Evolutionary conservation across 2,113 vertebrate species (phyloP).

Genomic region (Furnarius figulus): DNA sequence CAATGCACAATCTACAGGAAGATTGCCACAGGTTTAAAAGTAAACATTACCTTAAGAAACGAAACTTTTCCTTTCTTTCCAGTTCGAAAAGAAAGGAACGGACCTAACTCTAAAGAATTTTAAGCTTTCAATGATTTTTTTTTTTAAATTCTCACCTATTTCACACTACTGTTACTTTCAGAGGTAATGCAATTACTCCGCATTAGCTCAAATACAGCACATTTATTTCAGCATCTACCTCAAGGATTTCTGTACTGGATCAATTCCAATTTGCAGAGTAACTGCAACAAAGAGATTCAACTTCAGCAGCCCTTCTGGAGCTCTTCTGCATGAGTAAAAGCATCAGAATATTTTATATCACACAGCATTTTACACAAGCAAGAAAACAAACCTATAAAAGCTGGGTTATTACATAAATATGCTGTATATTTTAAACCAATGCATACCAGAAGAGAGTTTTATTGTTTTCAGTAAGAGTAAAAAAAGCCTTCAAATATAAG

Average conservation of each 20-base stretch:
- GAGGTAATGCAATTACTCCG: not conserved
- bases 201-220: not conserved
- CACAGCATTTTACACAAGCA: not conserved
- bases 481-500: not conserved
- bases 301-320: not conserved
- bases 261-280: not conserved
- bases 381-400: not conserved
- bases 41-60: slow-evolving; percentile 10
- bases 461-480: not conserved
- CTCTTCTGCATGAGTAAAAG: not conserved
- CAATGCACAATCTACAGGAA: not conserved
- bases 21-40: not conserved
- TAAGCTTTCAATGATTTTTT: not conserved
- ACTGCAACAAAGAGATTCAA: not conserved
- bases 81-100: not conserved
- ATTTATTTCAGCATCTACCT: not conserved
- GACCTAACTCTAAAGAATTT: not conserved
- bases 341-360: not conserved
- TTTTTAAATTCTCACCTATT: not conserved
- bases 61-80: not conserved
- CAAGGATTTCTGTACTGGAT: not conserved
- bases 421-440: not conserved
- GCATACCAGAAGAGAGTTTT: not conserved
- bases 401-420: not conserved
- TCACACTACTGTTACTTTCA: not conserved